A percentile compares a stretch with the other conserved stretches of the same genome.
Evolutionary conservation across 2,888 invertebrate genomes (phyloP).

Genomic region (Agapostemon virescens): DNA sequence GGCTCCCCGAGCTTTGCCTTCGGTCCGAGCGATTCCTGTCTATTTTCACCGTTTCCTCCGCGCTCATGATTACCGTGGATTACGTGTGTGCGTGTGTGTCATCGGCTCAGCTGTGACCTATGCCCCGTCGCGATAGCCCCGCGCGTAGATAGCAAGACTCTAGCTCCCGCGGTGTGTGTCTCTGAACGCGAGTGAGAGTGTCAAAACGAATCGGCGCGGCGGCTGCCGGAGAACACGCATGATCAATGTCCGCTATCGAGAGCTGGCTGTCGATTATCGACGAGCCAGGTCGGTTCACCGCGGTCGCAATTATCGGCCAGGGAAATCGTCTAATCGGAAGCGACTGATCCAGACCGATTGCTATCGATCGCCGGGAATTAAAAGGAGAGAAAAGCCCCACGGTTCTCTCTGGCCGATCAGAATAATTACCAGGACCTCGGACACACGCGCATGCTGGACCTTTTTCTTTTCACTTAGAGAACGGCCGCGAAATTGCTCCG

Average conservation of each 20-base stretch:
- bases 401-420: slow-evolving; percentile 26
- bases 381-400: slow-evolving; percentile 22
- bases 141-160: slow-evolving; percentile 66
- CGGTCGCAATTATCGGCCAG: slow-evolving; percentile 49
- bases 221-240: neutral
- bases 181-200: slow-evolving; percentile 53
- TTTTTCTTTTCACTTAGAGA: neutral
- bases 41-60: slow-evolving; percentile 63
- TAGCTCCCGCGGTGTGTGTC: slow-evolving; percentile 59
- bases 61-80: slow-evolving; percentile 51
- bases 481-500: slow-evolving; percentile 26
- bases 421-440: slow-evolving; percentile 42
- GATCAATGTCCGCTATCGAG: slow-evolving; percentile 37
- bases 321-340: slow-evolving; percentile 46
- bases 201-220: slow-evolving; percentile 57
- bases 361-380: slow-evolving; percentile 36
- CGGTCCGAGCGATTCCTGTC: slow-evolving; percentile 49
- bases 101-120: slow-evolving; percentile 70
- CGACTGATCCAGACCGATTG: slow-evolving; percentile 37
- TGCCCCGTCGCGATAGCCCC: slow-evolving; percentile 76
- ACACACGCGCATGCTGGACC: neutral
- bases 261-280: slow-evolving; percentile 36
- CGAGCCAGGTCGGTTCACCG: slow-evolving; percentile 13
- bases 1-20: slow-evolving; percentile 44
- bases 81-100: slow-evolving; percentile 66